Base-by-base conservation (phyloP, 1,140 invertebrate genomes). In the Eubasilissa regina region DNA sequence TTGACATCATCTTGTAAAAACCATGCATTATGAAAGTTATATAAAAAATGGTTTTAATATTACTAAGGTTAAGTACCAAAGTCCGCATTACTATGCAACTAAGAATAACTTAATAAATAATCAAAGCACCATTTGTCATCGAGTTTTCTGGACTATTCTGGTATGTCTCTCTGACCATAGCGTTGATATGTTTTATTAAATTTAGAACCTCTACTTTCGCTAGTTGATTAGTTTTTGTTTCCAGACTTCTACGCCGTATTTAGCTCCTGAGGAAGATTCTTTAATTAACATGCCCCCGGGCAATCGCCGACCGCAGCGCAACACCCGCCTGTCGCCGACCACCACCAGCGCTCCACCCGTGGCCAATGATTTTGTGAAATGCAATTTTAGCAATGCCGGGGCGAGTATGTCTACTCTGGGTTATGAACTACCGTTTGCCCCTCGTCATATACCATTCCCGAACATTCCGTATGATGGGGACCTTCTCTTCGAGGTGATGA, bases 381-480 rank as follows among this genome's bases (percentile, higher is more conserved):
- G 77, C 43, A 79, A 66, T 25, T 74, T 56, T 19, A 70, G 45
- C 43, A 68, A 25, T 60, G 13, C 47, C 11, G 47, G 35, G 19
- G 55, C 72, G 68, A 76, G 35, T 45, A 9, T 68, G 60, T 12
- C 55, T 35, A 44, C 62, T 3, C 64, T 47, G 55, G 64, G 73
- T 6, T 75, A 53, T 19, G 79, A 83, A 7, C 83, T 86, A 6
- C 80, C 85, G 1, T 85, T 85, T 25, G 60, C 72, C 68, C 95
- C 94, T 0, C 96, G 95, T 86, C 95, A 97, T 85, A 93, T 96
- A 83, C 94, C 94, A 44, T 93, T 97, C 83, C 97, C 97, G 13
- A 92, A 94, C 55, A 94, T 97, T 56, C 94, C 95, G 4, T 89
- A 92, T n/a, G 94, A 97, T 82, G 93, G 93, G 56, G 94, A 96